phyloP scores from a whole-genome alignment of 2,888 invertebrate genomes.

The Rugalucina vietnamica region DNA sequence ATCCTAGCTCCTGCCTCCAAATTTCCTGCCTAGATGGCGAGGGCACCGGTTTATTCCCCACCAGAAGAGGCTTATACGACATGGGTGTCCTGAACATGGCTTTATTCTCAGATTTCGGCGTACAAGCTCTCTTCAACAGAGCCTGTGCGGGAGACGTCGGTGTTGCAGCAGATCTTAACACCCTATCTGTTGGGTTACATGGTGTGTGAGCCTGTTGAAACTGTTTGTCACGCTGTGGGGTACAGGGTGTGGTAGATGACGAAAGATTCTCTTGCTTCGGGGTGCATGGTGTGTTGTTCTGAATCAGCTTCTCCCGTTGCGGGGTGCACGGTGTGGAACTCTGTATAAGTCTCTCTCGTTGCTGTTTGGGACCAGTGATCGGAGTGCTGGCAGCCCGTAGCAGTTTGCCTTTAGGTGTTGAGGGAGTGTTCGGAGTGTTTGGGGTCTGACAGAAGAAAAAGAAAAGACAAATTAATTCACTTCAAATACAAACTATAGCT shows the following conservation, averaged over 20 bases:
- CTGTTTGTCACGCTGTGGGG: neutral
- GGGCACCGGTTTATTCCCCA: constrained; percentile 70
- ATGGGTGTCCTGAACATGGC: constrained; percentile 78
- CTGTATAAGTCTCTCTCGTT: neutral
- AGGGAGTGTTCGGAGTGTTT: constrained; percentile 48
- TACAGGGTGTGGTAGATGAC: constrained; percentile 21
- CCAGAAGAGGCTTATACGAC: constrained; percentile 72
- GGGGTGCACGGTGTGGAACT: constrained; percentile 4
- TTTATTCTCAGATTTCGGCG: constrained; percentile 43
- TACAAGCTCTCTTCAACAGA: neutral
- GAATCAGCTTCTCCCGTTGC: neutral
- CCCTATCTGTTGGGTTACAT: neutral
- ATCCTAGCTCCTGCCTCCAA: constrained; percentile 75
- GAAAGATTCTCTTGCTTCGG: neutral
- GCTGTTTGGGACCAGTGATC: constrained; percentile 35
- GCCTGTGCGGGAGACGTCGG: neutral
- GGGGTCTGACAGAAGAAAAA: too few relatives aligned
- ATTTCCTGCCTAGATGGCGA: constrained; percentile 75
- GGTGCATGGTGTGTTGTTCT: constrained; percentile 5
- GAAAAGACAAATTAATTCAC: too few relatives aligned
- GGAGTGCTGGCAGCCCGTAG: constrained; percentile 46
- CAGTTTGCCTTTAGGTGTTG: constrained; percentile 41
- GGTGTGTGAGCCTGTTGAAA: too few relatives aligned
- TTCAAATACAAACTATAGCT: too few relatives aligned
- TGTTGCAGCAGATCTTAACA: neutral